phyloP scores from a whole-genome alignment of 2,888 invertebrate genomes.

The Willowsia nigromaculata region DNA sequence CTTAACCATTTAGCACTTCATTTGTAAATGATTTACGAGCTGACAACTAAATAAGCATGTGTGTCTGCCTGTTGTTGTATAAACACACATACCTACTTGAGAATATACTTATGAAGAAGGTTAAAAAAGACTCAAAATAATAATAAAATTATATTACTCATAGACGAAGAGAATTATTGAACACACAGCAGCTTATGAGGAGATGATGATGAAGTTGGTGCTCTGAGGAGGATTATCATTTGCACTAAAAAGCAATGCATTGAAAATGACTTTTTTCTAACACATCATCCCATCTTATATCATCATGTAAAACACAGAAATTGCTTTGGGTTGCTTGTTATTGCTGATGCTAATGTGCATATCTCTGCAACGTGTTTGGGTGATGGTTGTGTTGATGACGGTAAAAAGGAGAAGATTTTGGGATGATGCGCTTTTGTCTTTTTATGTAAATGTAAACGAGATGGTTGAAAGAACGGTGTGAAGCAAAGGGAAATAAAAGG shows the following conservation, averaged over 20 bases:
- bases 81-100: background rate
- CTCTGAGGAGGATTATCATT: conserved; percentile 26
- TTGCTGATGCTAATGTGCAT: background rate
- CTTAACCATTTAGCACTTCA: conserved; percentile 66
- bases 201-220: background rate
- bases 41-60: conserved; percentile 63
- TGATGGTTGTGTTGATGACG: background rate
- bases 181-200: background rate
- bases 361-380: background rate
- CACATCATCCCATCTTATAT: conserved; percentile 30
- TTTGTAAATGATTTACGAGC: conserved; percentile 67
- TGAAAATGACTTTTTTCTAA: conserved; percentile 26
- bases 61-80: background rate
- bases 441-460: conserved; percentile 25
- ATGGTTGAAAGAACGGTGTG: background rate
- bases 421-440: conserved; percentile 31
- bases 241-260: conserved; percentile 40
- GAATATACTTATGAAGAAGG: background rate
- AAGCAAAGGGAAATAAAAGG: background rate
- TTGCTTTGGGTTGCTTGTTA: conserved; percentile 28
- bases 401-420: background rate
- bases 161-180: background rate
- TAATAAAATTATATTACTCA: background rate
- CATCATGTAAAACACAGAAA: conserved; percentile 27
- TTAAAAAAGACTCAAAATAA: background rate